Percentiles rank a stretch among this genome's conserved stretches.
phyloP scores from a whole-genome alignment of 2,797 vertebrate genomes.

The Onychomys arenicola region DNA sequence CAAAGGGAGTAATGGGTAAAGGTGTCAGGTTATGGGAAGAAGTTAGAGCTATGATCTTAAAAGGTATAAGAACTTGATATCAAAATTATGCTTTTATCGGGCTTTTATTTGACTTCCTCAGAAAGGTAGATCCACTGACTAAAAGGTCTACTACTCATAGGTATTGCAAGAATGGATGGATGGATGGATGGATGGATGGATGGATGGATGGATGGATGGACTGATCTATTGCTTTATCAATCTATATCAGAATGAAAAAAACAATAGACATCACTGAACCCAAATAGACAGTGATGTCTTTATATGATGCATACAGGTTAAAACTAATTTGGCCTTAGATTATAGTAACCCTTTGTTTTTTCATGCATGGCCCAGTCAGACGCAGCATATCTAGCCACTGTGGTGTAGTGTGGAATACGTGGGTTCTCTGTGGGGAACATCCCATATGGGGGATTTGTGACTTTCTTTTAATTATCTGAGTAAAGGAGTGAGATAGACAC shows the following conservation, averaged over 20 bases:
- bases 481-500: not conserved
- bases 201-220: not conserved
- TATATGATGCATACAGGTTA: not conserved
- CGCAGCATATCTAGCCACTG: too few relatives aligned
- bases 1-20: not conserved
- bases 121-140: not conserved
- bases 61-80: not conserved
- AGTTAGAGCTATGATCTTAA: not conserved
- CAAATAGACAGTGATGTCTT: not conserved
- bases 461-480: not conserved
- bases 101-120: not conserved
- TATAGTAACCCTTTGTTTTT: not conserved
- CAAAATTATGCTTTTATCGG: not conserved
- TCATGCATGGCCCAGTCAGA: not conserved
- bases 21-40: not conserved
- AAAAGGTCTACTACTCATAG: not conserved
- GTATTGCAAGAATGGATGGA: not conserved
- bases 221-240: not conserved
- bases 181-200: not conserved
- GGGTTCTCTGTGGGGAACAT: not conserved
- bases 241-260: slow-evolving; percentile 24
- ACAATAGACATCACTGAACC: not conserved
- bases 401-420: not conserved
- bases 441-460: not conserved
- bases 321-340: not conserved